phyloP scores from a whole-genome alignment of 2,797 vertebrate genomes.

The Numenius phaeopus region DNA sequence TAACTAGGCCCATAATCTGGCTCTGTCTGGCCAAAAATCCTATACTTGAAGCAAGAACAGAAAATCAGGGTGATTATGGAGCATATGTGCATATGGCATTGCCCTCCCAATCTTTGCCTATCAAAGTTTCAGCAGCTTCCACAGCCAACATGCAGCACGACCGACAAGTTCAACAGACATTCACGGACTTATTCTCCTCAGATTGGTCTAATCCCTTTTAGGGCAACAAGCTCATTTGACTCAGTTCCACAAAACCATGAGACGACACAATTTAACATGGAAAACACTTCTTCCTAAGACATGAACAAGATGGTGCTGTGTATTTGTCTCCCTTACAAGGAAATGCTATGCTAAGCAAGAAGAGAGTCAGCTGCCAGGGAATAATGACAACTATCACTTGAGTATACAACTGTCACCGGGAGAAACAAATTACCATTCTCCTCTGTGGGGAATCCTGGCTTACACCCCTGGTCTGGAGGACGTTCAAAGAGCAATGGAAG shows the following conservation, averaged over 20 bases:
- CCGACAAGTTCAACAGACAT: not conserved
- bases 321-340: conserved; percentile 30
- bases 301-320: not conserved
- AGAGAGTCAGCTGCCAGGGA: not conserved
- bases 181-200: not conserved
- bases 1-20: not conserved
- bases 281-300: not conserved
- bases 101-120: not conserved
- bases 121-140: not conserved
- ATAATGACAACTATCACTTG: conserved; percentile 22
- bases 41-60: not conserved
- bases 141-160: not conserved
- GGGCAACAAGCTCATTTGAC: not conserved
- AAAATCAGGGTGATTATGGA: not conserved
- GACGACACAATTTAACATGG: not conserved
- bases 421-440: conserved; percentile 5
- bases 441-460: not conserved
- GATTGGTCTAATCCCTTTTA: not conserved
- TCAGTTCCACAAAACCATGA: conserved; percentile 5
- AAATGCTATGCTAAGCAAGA: conserved; percentile 32
- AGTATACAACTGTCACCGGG: not conserved
- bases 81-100: accelerated
- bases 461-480: conserved; percentile 2
- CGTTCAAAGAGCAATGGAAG: conserved; percentile 42
- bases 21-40: not conserved